Percentiles rank a stretch among this genome's conserved stretches.
phyloP scores from a whole-genome alignment of 2,797 vertebrate genomes.

The Argya squamiceps region DNA sequence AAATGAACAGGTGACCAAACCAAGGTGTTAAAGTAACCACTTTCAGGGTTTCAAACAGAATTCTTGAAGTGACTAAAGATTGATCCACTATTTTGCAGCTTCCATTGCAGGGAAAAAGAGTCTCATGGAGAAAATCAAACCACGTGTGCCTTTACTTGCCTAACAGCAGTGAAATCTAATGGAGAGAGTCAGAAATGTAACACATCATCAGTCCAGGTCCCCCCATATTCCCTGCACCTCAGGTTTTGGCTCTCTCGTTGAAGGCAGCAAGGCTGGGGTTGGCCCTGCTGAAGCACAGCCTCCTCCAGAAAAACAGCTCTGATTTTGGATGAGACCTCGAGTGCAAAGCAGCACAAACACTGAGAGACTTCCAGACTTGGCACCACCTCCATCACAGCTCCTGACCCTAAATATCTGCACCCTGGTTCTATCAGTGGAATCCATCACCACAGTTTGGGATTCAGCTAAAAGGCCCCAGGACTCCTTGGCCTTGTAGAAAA shows the following conservation, averaged over 20 bases:
- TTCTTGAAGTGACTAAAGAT: not conserved
- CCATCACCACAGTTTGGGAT: not conserved
- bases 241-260: not conserved
- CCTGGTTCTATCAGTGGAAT: not conserved
- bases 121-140: not conserved
- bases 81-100: not conserved
- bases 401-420: not conserved
- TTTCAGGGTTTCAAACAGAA: not conserved
- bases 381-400: not conserved
- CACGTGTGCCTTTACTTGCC: not conserved
- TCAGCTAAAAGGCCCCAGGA: not conserved
- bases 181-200: not conserved
- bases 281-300: not conserved
- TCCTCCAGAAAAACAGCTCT: not conserved
- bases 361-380: not conserved
- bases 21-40: not conserved
- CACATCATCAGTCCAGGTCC: not conserved
- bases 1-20: not conserved
- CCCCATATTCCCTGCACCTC: not conserved
- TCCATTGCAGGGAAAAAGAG: not conserved
- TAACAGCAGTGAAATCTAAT: not conserved
- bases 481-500: not conserved
- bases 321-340: not conserved
- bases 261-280: not conserved
- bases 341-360: not conserved